A percentile compares a stretch with the other conserved stretches of the same genome.
Evolutionary conservation across 1,140 invertebrate species (phyloP).

Genomic region (Melitaea cinxia): DNA sequence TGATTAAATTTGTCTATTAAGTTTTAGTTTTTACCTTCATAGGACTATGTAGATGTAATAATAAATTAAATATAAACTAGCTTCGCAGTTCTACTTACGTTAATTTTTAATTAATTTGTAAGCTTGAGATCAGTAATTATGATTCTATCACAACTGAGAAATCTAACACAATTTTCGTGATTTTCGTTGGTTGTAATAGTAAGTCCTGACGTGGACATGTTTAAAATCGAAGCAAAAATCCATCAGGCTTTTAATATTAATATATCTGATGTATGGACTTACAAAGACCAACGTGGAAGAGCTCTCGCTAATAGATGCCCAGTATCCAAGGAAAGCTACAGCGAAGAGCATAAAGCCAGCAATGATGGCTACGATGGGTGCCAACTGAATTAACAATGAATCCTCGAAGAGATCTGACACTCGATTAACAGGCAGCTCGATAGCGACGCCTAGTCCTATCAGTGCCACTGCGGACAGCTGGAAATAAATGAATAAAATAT

Average conservation of each 20-base stretch:
- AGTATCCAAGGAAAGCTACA: conserved; percentile 95
- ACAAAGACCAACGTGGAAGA: conserved; percentile 93
- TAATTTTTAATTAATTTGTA: no score
- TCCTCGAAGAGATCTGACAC: conserved; percentile 87
- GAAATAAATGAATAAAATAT: conserved; percentile 45
- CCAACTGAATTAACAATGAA: conserved; percentile 81
- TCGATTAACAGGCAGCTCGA: conserved; percentile 87
- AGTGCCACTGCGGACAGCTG: conserved; percentile 89
- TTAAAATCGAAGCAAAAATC: background rate
- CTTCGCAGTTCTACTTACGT: no score
- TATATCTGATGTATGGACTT: conserved; percentile 47
- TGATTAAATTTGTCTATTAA: no score
- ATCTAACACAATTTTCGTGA: no score
- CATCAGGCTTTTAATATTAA: background rate
- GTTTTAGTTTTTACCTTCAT: no score
- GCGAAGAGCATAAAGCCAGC: conserved; percentile 91
- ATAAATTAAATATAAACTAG: no score
- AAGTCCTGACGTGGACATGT: background rate
- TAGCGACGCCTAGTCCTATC: conserved; percentile 90
- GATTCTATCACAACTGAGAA: no score
- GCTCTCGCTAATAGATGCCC: conserved; percentile 92
- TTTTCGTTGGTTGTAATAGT: no score
- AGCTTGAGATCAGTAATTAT: no score
- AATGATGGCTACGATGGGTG: conserved; percentile 88
- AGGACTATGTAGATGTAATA: no score